Evolutionary conservation across 2,888 invertebrate genomes (phyloP), one percentile per base, ranked within the genome.

Genomic region (Diarsia brunnea): DNA sequence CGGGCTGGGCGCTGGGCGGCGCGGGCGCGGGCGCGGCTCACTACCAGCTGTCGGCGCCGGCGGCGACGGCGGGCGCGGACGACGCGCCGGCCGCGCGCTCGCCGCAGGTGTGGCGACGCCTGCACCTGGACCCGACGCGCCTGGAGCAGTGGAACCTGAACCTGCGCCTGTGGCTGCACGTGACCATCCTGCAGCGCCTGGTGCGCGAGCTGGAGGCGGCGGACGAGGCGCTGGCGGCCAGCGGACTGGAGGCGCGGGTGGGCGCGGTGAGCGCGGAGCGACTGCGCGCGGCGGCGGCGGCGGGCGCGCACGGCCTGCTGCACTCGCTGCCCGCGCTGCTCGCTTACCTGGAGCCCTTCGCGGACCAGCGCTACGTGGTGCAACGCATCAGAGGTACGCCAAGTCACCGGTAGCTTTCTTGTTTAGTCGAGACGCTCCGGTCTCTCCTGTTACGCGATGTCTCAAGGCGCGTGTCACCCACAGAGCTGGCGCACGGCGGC

Each of bases 301-400:
- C 84, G 45, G 79, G 69, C 12, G 90, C 92, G 87, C 77, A 78
- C 64, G 77, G 73, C 10, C 85, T 75, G 85, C 87, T 68, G 68
- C 67, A 24, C 19, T 97, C 98, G 75, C 94, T 98, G 58, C 97
- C 73, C 98, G 89, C 98, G 94, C 97, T 98, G 24, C 97, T 98
- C 0, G 97, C 97, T 93, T 99, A 98, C 93, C 95, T 99, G 78
- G 98, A 98, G 91, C 96, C 98, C 69, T 98, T 98, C 67, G 96
- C 98, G 27, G 98, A 99, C 95, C 99, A 99, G 93, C 98, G 98
- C 90, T 99, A 99, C 96, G 95, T 98, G 24, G 98, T 98, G 67
- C 97, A 97, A 81, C 97, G 99, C 86, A 98, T 99, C 53, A 97
- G 97, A 90, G 97, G 97, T 97, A 74, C 7, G 64, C 12, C 66